Percentiles rank a stretch among this genome's conserved stretches.
phyloP scores from a whole-genome alignment of 2,888 invertebrate genomes.

The Macrostomum cliftonense region DNA sequence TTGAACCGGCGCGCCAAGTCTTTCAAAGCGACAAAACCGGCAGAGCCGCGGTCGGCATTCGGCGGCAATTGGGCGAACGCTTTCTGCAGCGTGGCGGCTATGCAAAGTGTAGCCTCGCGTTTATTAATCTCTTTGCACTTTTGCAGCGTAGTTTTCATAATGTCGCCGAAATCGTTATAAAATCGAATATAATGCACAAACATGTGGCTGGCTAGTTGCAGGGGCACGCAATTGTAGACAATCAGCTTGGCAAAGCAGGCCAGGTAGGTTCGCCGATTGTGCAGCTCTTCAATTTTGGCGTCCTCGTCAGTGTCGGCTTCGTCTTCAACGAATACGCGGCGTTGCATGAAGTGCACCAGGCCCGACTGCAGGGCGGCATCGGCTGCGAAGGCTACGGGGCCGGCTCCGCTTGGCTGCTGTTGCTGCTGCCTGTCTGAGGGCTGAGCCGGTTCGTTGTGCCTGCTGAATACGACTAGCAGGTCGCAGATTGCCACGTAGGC shows the following conservation, averaged over 20 bases:
- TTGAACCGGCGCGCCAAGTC: conserved; percentile 91
- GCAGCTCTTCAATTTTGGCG: conserved; percentile 82
- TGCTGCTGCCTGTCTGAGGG: no score
- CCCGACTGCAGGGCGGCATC: conserved; percentile 57
- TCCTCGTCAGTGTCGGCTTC: conserved; percentile 77
- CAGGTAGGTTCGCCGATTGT: conserved; percentile 80
- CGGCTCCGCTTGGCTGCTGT: no score
- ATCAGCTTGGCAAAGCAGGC: conserved; percentile 92
- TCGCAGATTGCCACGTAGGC: conserved; percentile 90
- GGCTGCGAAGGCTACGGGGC: conserved; percentile 56
- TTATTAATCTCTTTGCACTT: conserved; percentile 95
- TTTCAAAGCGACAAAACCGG: conserved; percentile 56
- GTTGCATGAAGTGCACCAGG: conserved; percentile 73
- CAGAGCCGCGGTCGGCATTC: conserved; percentile 44
- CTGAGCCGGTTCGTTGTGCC: conserved; percentile 46
- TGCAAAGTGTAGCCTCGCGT: conserved; percentile 77
- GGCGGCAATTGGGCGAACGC: conserved; percentile 10
- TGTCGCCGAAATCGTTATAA: conserved; percentile 94
- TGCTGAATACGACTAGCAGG: conserved; percentile 73
- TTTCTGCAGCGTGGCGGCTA: conserved; percentile 66
- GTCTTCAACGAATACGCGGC: conserved; percentile 75
- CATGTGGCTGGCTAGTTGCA: conserved; percentile 68
- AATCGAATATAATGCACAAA: conserved; percentile 86
- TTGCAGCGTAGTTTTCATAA: conserved; percentile 83
- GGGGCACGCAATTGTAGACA: conserved; percentile 85